phyloP scores from a whole-genome alignment of 2,113 vertebrate genomes.

The Eulacestoma nigropectus region DNA sequence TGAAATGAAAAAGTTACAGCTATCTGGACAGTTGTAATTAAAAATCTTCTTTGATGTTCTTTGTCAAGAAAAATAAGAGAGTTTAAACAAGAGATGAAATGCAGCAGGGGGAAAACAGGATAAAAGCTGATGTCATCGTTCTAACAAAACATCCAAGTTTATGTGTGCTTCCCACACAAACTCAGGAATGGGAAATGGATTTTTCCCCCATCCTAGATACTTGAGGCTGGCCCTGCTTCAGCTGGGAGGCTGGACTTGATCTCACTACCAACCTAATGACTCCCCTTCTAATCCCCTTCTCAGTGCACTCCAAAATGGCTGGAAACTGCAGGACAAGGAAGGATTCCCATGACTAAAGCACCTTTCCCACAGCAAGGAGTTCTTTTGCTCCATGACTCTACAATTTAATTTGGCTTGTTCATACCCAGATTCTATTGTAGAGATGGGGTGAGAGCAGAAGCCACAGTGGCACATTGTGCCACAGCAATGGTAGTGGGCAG shows the following conservation, averaged over 20 bases:
- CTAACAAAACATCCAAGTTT: not conserved
- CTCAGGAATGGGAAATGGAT: not conserved
- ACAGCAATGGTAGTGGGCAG: not conserved
- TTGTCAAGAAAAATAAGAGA: not conserved
- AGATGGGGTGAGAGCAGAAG: not conserved
- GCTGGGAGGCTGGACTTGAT: not conserved
- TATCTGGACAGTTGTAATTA: not conserved
- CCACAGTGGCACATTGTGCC: not conserved
- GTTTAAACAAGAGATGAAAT: not conserved
- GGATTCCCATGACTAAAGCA: not conserved
- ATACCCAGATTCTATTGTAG: no score
- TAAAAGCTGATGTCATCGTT: not conserved
- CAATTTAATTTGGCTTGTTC: not conserved
- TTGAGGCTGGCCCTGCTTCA: not conserved
- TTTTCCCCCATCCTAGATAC: not conserved
- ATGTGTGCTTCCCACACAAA: not conserved
- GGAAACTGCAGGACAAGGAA: not conserved
- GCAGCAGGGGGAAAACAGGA: not conserved
- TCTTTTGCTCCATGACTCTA: not conserved
- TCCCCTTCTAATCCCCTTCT: not conserved
- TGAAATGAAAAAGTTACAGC: not conserved
- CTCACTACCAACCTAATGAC: not conserved
- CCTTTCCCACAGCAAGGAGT: not conserved
- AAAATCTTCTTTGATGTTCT: not conserved
- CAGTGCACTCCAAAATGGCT: not conserved